Evolutionary conservation across 2,888 invertebrate genomes (phyloP), one percentile per base, ranked within the genome.

Genomic region (Pyrrhosoma nymphula): DNA sequence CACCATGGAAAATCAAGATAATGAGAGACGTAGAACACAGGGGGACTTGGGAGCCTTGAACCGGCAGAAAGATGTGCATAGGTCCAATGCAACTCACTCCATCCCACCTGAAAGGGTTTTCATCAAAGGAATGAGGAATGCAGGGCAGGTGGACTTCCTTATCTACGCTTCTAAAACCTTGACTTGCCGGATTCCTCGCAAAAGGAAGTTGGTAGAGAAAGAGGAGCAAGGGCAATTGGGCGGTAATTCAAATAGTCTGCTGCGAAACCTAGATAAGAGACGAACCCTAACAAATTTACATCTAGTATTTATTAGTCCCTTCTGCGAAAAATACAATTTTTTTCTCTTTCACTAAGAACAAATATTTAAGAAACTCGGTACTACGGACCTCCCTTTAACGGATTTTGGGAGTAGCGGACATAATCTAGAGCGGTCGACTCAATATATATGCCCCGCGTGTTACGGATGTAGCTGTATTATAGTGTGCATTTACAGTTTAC

Each of bases 111-210:
- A 93, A 93, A 93, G 93, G 93, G 63, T 35, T 69, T 47, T 63
- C 91, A 69, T 93, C 93, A 93, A 93, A 93, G 93, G 69, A 75
- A 93, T 93, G 69, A 75, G 93, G 69, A 93, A 69, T 35, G 47
- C 93, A 75, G 47, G 69, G 93, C 69, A 69, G 93, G 93, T 93
- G 69, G 93, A 93, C 93, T 93, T 93, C 93, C 93, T 91, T 91
- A 69, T 63, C 91, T 63, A 39, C 91, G 91, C 63, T 93, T 93
- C 69, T 69, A 47, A 93, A 93, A 93, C 56, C 93, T 69, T 39
- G 56, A 91, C 63, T 91, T n/a, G 69, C 93, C 63, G 60, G 91
- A 91, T 91, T 39, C 91, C 63, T 91, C 91, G 60, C 93, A 93
- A 93, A 93, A 69, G 93, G 93, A 93, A 69, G 47, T 69, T 69